These are phyloP conservation scores for Pediacus dermestoides DNA, from an alignment of 2,888 invertebrate species.

Conservation along the genomic window DNA sequence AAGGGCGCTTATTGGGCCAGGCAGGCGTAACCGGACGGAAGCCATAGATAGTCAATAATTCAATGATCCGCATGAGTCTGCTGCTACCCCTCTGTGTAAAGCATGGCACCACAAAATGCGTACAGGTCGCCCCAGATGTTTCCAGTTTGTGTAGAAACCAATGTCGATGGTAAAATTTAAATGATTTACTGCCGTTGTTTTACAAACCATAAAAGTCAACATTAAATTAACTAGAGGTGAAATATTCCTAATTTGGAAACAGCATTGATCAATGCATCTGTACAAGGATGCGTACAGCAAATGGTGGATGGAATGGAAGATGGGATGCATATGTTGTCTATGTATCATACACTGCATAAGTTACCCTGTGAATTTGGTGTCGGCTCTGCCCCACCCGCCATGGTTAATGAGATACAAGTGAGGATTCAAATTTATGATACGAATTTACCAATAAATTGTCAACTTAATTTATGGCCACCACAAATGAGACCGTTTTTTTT, in stretches of 20 bases:
- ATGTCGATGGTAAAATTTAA: conserved; percentile 32
- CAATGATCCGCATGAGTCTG: conserved; percentile 39
- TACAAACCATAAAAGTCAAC: conserved; percentile 37
- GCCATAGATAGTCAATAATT: conserved; percentile 48
- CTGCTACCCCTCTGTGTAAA: conserved; percentile 24
- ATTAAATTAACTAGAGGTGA: conserved; percentile 32
- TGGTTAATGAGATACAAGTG: conserved; percentile 39
- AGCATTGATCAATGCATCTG: conserved; percentile 23
- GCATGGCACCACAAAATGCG: conserved; percentile 38
- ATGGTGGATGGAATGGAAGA: conserved; percentile 11
- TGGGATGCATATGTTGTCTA: conserved; percentile 23
- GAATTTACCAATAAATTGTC: conserved; percentile 33
- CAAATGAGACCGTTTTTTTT: too few relatives aligned
- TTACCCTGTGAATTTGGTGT: background rate
- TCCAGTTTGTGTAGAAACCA: conserved; percentile 32
- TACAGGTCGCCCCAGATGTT: conserved; percentile 40
- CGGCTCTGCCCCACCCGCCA: conserved; percentile 3
- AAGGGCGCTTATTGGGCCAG: conserved; percentile 38
- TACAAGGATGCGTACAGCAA: conserved; percentile 23
- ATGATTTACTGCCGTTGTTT: conserved; percentile 37
- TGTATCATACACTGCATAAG: conserved; percentile 14
- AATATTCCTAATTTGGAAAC: conserved; percentile 29
- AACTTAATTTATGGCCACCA: too few relatives aligned
- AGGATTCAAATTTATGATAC: conserved; percentile 30
- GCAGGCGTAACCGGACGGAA: conserved; percentile 48